Evolutionary conservation across 2,888 invertebrate genomes (phyloP), one percentile per base, ranked within the genome.

Genomic region (Xestia sexstrigata): DNA sequence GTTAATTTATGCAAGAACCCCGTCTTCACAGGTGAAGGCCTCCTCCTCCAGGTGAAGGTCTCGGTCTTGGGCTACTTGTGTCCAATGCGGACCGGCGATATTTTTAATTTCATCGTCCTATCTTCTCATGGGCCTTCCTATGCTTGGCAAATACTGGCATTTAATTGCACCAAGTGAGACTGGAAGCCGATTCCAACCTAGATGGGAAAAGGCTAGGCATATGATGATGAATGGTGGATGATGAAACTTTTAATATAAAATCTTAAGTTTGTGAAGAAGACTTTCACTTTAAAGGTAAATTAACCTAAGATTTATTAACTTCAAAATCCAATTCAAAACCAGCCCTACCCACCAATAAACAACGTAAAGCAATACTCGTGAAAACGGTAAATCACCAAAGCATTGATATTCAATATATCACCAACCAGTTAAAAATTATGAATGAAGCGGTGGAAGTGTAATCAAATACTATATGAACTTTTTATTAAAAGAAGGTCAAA

Each of bases 401-500:
- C 69, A 74, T 87, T 76, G 75, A 80, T 84, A 84, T 87, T 83
- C 73, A 76, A 85, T 83, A 75, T 63, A 66, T 74, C 83, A 79
- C 52, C 75, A 60, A 30, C 69, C 70, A 79, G 74, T 87, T 79
- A 85, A 76, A 70, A 83, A 75, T 74, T 80, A 83, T 87, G 83
- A 87, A 89, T 89, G 83, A 79, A 87, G 76, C 78, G 70, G 65
- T 66, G 71, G 68, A 81, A 62, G 55, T 69, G 72, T 70, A 70
- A 79, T 85, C 79, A 69, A 85, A 85, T 72, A 72, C 77, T 68
- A 78, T 77, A 78, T 74, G 66, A 76, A 78, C 60, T 71, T 79
- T 63, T 70, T 74, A 6, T 62, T 71, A 66, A 52, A 89, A 84
- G 60, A 81, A 81, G 88, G 87, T 88, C 88, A 86, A 82, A 55